Conservation (phyloP, 2,797 vertebrate genomes). For the Danio albolineatus region DNA sequence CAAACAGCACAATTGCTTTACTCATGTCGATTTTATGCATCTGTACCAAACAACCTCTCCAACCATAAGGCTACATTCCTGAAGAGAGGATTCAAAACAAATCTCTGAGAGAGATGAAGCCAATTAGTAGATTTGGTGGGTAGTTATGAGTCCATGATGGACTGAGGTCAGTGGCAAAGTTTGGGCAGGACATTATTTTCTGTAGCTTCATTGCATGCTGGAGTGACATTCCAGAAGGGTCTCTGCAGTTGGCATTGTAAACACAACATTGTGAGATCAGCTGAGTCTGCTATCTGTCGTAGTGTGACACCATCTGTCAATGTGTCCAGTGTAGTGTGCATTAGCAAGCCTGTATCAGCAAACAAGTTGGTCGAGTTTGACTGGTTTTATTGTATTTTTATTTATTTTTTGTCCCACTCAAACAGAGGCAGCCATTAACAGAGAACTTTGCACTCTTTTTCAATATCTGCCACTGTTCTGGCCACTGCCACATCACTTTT, state of each 20-base stretch:
- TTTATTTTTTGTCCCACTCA: not conserved
- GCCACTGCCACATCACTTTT: not conserved
- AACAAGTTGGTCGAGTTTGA: not conserved
- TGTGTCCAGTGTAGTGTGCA: constrained; percentile 5
- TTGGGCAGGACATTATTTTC: not conserved
- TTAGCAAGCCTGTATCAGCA: constrained; percentile 15
- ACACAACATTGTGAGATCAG: not conserved
- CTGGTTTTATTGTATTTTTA: constrained; percentile 9
- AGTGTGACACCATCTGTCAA: constrained; percentile 35
- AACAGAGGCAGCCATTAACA: constrained; percentile 8
- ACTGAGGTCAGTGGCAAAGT: too few relatives aligned
- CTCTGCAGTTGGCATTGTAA: constrained; percentile 15
- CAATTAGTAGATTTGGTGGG: too few relatives aligned
- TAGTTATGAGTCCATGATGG: too few relatives aligned
- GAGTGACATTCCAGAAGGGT: not conserved
- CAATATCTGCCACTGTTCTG: constrained; percentile 25
- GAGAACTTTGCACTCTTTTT: not conserved
- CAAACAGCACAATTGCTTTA: too few relatives aligned
- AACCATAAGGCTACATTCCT: too few relatives aligned
- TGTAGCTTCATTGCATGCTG: constrained; percentile 5
- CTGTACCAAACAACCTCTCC: too few relatives aligned
- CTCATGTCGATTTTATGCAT: too few relatives aligned
- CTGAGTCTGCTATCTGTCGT: constrained; percentile 31
- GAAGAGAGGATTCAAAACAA: too few relatives aligned
- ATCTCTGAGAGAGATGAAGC: too few relatives aligned